phyloP scores from a whole-genome alignment of 1,140 invertebrate species.

The Drosophila ogumai region DNA sequence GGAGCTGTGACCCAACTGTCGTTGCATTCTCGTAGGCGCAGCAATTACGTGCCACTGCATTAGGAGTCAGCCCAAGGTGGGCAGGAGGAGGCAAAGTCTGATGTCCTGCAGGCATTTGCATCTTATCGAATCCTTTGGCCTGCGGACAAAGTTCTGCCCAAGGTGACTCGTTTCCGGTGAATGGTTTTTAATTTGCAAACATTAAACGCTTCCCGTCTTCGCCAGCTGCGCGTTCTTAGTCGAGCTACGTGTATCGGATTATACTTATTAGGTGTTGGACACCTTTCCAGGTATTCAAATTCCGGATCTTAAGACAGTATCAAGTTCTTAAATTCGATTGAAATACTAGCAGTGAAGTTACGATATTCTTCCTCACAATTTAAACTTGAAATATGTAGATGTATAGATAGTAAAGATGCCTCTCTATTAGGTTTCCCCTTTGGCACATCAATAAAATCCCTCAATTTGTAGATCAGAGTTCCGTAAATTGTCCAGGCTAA shows the following conservation, averaged over 20 bases:
- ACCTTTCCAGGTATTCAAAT: background rate
- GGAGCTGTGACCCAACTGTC: constrained; percentile 9
- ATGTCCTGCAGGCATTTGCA: constrained; percentile 77
- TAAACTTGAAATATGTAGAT: background rate
- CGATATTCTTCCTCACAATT: background rate
- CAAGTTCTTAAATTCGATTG: background rate
- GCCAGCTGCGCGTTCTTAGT: background rate
- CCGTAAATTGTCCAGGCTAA: constrained; percentile 30
- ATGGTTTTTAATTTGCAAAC: constrained; percentile 51
- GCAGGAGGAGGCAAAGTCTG: constrained; percentile 4
- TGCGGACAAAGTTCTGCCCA: constrained; percentile 36
- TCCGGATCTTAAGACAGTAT: no score
- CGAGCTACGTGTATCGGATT: background rate
- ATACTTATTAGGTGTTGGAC: background rate
- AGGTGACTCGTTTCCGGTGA: constrained; percentile 22
- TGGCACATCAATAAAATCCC: constrained; percentile 7
- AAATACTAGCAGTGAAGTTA: background rate
- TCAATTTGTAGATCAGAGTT: constrained; percentile 19
- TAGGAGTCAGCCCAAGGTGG: constrained; percentile 6
- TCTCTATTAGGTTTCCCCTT: constrained; percentile 12
- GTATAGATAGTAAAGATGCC: background rate
- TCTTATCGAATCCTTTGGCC: constrained; percentile 56
- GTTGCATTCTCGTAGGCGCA: constrained; percentile 69
- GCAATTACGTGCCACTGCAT: constrained; percentile 75
- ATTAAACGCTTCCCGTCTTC: constrained; percentile 28